Base-by-base conservation (phyloP, 2,113 vertebrate genomes). In the Columba janthina region DNA sequence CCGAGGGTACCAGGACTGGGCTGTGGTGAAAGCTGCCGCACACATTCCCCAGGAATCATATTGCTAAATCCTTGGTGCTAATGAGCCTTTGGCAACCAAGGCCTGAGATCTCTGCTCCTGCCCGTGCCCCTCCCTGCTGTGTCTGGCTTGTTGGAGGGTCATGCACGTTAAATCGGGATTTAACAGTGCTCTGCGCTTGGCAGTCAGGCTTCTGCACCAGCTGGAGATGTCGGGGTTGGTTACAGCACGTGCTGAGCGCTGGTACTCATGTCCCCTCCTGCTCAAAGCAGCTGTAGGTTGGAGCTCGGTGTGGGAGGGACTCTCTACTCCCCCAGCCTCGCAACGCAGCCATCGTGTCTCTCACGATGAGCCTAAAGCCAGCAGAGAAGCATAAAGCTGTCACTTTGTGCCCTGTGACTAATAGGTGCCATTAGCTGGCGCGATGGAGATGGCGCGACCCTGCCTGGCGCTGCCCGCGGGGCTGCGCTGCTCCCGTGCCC, bases 291-390 rank as follows among this genome's bases (percentile, higher is more conserved):
- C 71, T 9, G 6, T 0, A 7, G 54, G 44, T 18, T 2, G 10
- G 1, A 10, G 82, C 48, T 74, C 5, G 0, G 64, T 7, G 15
- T 93, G 1, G 29, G 38, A 0, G 36, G 46, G 22, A 3, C 56
- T 7, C 62, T 4, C 57, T 0, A 2, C 9, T n/a, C 32, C 58
- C 67, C 22, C 31, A 3, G 62, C 74, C 51, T 4, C 0, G 24
- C 12, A 0, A 24, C 0, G 13, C 0, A 0, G 17, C 65, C 85
- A 1, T 11, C 28, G 14, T 0, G 60, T 16, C 60, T 21, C 64
- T 20, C 57, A 1, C 1, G 1, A 38, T 0, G 3, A 25, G 36
- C 58, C 36, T 12, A 5, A 5, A 16, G 56, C 36, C 36, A 0
- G 24, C 0, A 2, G 34, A 17, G 40, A 15, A 10, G 54, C 9